Percentiles rank a stretch among this genome's conserved stretches.
Conservation (phyloP, 23 tunicate genomes). For the Clavelina lepadiformis region DNA sequence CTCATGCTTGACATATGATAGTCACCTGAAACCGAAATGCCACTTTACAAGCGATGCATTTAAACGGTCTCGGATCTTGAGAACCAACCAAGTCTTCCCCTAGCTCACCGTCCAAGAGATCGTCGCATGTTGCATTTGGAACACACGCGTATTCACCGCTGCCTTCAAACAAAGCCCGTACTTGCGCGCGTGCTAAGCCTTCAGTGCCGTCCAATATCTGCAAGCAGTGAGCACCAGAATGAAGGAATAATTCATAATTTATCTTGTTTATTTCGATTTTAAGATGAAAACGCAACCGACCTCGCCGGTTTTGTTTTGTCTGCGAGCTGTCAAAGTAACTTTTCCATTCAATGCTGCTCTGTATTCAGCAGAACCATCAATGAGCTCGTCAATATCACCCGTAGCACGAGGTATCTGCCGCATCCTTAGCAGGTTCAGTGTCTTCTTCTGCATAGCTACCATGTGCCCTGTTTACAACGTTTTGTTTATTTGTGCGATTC, state of each 20-base stretch:
- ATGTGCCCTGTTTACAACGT: conserved; percentile 56
- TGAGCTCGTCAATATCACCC: too few species aligned
- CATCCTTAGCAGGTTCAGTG: conserved; percentile 60
- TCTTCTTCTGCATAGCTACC: conserved; percentile 76
- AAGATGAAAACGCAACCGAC: background rate
- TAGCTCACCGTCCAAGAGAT: conserved; percentile 1
- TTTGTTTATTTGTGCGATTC: background rate
- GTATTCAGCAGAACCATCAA: too few species aligned
- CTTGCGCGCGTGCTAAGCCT: conserved; percentile 56
- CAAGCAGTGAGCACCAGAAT: background rate
- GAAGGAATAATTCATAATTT: background rate
- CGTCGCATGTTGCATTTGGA: conserved; percentile 6
- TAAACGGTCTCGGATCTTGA: conserved; percentile 72
- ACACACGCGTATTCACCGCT: conserved; percentile 71
- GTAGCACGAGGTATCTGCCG: too few species aligned
- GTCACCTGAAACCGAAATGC: conserved; percentile 91
- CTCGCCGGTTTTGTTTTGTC: background rate
- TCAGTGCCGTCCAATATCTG: conserved; percentile 52
- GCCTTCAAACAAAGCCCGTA: conserved; percentile 64
- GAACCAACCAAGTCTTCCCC: conserved; percentile 24
- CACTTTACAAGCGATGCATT: conserved; percentile 78
- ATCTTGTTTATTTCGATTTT: background rate
- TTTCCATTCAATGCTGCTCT: background rate
- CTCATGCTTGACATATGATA: background rate
- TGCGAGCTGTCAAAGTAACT: background rate